A percentile compares a stretch with the other conserved stretches of the same genome.
These are phyloP conservation scores for Felis chaus DNA, from an alignment of 2,113 vertebrate genomes.

Conservation along the genomic window DNA sequence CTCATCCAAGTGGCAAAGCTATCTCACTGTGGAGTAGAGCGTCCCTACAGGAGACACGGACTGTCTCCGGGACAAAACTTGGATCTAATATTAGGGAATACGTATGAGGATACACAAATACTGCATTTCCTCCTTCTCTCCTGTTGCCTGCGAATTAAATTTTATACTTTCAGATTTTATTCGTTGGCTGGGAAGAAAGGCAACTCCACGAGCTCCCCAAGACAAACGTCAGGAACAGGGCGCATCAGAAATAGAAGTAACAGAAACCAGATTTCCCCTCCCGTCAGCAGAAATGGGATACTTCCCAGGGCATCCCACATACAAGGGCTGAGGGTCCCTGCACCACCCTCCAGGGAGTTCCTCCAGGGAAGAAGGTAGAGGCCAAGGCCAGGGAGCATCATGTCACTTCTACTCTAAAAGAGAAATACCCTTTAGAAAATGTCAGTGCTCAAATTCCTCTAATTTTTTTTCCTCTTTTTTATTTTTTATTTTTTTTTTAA, in stretches of 20 bases:
- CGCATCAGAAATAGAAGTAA: background rate
- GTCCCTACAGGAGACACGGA: background rate
- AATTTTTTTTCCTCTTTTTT: background rate
- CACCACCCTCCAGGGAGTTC: too few species aligned
- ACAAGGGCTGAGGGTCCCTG: accelerated
- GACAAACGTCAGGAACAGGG: background rate
- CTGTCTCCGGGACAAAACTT: background rate
- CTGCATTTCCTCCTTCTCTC: background rate
- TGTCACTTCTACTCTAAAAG: background rate
- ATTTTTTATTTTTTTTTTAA: background rate
- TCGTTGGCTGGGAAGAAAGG: background rate
- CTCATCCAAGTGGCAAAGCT: background rate
- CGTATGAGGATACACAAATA: background rate
- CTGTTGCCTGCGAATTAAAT: background rate
- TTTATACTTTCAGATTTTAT: background rate
- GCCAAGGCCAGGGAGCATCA: background rate
- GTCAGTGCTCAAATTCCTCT: background rate
- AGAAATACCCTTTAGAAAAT: slow-evolving; percentile 3
- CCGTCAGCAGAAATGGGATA: background rate
- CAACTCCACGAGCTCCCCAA: background rate
- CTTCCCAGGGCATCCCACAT: too few species aligned
- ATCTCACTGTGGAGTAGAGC: background rate
- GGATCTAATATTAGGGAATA: accelerated
- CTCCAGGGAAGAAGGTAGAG: background rate
- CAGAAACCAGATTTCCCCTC: background rate